Evolutionary conservation across 1,140 invertebrate species (phyloP).

Genomic region (Brachionus manjavacas): DNA sequence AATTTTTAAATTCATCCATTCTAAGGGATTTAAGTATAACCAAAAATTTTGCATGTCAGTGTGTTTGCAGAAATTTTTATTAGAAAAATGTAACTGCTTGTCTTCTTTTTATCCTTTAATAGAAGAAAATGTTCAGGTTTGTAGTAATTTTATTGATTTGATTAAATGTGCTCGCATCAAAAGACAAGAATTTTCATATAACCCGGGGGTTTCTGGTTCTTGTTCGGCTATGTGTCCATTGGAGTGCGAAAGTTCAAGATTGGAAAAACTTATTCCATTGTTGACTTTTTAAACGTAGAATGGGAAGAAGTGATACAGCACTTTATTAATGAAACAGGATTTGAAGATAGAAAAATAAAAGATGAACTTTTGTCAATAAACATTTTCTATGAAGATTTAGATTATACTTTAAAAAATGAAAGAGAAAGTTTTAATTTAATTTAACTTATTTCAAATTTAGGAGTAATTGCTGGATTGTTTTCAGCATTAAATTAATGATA

Average conservation of each 20-base stretch:
- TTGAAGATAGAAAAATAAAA: background rate
- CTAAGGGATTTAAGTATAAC: background rate
- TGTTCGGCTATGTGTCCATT: background rate
- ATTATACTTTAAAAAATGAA: background rate
- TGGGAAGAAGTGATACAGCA: background rate
- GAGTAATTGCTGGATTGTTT: conserved; percentile 1
- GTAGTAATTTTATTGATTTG: background rate
- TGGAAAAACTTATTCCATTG: background rate
- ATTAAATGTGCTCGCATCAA: background rate
- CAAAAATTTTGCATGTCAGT: background rate
- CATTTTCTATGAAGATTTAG: background rate
- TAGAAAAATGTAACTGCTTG: background rate
- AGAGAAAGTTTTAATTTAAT: background rate
- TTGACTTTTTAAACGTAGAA: background rate
- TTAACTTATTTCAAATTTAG: conserved; percentile 10
- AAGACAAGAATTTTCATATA: background rate
- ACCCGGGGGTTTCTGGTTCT: background rate
- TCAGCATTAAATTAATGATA: background rate
- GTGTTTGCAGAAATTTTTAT: background rate
- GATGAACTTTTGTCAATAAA: background rate
- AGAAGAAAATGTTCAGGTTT: background rate
- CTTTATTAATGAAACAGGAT: background rate
- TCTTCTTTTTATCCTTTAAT: background rate
- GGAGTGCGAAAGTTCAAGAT: background rate
- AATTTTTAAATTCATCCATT: background rate